Evolutionary conservation across 2,888 invertebrate genomes (phyloP).

Genomic region (Aleiodes leptofemur): DNA sequence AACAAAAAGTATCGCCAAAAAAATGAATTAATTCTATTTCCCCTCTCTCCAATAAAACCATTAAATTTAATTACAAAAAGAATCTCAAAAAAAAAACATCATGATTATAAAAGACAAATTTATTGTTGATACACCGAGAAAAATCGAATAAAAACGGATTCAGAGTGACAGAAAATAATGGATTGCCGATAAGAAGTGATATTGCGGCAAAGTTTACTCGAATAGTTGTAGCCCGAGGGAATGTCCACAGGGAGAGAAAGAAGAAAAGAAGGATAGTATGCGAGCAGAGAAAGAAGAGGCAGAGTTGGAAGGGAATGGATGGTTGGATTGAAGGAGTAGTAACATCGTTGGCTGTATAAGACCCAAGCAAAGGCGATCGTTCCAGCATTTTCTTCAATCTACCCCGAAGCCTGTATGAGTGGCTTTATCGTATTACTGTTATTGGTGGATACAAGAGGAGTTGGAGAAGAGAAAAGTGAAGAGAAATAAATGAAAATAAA

Average conservation of each 20-base stretch:
- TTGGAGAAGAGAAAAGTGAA: constrained; percentile 23
- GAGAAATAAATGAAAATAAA: constrained; percentile 26
- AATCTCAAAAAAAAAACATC: not conserved
- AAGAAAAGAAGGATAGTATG: no score
- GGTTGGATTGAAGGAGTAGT: constrained; percentile 29
- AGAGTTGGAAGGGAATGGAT: not conserved
- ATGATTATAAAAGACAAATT: constrained; percentile 8
- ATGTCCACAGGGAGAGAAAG: constrained; percentile 13
- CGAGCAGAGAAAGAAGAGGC: not conserved
- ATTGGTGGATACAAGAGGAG: constrained; percentile 28
- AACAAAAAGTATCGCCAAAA: no score
- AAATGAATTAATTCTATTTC: no score
- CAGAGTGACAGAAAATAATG: constrained; percentile 34
- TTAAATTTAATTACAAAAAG: not conserved
- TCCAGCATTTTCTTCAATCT: constrained; percentile 36
- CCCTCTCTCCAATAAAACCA: no score
- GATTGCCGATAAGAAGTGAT: constrained; percentile 35
- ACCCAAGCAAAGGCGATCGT: constrained; percentile 17
- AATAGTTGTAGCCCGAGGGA: constrained; percentile 26
- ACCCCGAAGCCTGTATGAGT: constrained; percentile 38
- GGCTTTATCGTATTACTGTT: constrained; percentile 45
- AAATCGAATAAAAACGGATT: constrained; percentile 34
- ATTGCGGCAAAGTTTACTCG: constrained; percentile 30
- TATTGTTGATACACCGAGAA: constrained; percentile 24
- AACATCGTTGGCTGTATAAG: constrained; percentile 38